phyloP scores from a whole-genome alignment of 2,113 vertebrate species.

The Daphoenositta chrysoptera region DNA sequence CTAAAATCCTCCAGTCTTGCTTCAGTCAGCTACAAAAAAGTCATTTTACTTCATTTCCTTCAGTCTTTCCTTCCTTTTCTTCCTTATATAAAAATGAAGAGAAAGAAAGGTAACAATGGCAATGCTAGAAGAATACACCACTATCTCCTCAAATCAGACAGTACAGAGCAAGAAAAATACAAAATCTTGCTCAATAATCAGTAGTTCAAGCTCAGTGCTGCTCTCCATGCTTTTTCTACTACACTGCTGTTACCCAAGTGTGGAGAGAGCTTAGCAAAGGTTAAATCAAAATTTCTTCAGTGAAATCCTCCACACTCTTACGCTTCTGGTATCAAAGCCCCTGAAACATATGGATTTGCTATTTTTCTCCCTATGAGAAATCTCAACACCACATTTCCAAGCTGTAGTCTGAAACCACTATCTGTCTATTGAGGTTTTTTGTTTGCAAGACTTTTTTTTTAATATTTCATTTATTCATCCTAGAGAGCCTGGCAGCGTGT shows the following conservation, averaged over 20 bases:
- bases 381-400: neutral
- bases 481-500: neutral
- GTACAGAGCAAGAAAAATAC: neutral
- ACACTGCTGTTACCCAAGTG: neutral
- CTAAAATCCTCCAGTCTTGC: neutral
- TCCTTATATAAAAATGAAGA: neutral
- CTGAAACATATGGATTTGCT: neutral
- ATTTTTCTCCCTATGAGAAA: neutral
- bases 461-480: neutral
- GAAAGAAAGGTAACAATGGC: neutral
- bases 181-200: too few relatives aligned
- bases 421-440: fast-evolving
- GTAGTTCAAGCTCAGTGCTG: neutral
- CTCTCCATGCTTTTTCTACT: neutral
- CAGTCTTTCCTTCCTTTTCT: neutral
- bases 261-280: neutral
- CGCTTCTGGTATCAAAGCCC: neutral
- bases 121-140: neutral
- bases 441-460: neutral
- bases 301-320: neutral
- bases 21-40: neutral
- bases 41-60: neutral
- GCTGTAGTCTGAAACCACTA: neutral
- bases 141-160: neutral
- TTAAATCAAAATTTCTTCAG: neutral